Conservation (phyloP, 2,888 invertebrate species). For the Scaeva pyrastri region DNA sequence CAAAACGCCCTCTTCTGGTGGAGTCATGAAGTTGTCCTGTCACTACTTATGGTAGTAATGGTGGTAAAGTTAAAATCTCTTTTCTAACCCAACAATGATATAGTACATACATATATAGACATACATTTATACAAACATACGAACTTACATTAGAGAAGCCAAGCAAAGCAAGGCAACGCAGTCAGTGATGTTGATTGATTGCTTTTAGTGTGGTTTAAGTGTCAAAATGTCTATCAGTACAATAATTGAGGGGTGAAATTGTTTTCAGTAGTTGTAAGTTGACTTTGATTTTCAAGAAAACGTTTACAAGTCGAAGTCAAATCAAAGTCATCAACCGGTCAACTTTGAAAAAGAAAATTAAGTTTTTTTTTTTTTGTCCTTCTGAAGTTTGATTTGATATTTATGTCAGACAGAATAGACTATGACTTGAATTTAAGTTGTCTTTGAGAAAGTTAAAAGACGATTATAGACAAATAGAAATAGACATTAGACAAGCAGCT, state of each 20-base stretch:
- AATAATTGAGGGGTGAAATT: slow-evolving; percentile 56
- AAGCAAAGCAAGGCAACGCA: slow-evolving; percentile 4
- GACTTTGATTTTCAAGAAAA: slow-evolving; percentile 34
- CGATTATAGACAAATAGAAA: too few relatives aligned
- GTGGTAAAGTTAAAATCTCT: not conserved
- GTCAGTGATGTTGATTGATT: slow-evolving; percentile 59
- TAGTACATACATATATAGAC: not conserved
- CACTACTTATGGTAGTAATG: not conserved
- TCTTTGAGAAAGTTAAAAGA: not conserved
- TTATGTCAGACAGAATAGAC: too few relatives aligned
- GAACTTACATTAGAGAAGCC: not conserved
- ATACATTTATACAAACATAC: not conserved
- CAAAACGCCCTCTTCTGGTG: slow-evolving; percentile 6
- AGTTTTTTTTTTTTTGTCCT: not conserved
- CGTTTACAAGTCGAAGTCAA: slow-evolving; percentile 54
- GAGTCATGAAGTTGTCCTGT: not conserved
- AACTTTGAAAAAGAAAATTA: not conserved
- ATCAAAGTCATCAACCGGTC: slow-evolving; percentile 44
- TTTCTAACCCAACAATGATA: slow-evolving; percentile 7
- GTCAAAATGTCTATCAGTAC: slow-evolving; percentile 44
- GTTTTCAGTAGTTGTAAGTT: slow-evolving; percentile 28
- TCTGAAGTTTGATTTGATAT: too few relatives aligned
- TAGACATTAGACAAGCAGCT: not conserved
- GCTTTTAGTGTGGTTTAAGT: slow-evolving; percentile 47
- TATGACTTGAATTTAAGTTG: too few relatives aligned